A percentile compares a stretch with the other conserved stretches of the same genome.
phyloP scores from a whole-genome alignment of 2,888 invertebrate genomes.

The Punctoribates punctum region DNA sequence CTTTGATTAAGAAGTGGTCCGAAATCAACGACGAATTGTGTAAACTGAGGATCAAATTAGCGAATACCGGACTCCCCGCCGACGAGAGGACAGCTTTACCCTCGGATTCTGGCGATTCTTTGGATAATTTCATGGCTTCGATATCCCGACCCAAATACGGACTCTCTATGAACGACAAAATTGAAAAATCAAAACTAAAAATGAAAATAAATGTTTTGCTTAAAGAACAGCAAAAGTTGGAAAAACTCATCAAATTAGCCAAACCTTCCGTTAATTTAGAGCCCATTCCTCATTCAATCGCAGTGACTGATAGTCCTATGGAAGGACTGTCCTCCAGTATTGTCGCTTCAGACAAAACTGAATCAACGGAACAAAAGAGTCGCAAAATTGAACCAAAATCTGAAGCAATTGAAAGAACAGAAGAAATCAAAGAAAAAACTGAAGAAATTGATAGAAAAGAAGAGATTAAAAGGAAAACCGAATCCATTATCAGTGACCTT shows the following conservation, averaged over 20 bases:
- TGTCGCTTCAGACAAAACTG: too few relatives aligned
- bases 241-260: slow-evolving; percentile 42
- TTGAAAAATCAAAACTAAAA: slow-evolving; percentile 43
- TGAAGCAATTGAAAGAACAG: not conserved
- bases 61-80: not conserved
- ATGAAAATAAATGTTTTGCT: slow-evolving; percentile 37
- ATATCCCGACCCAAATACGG: slow-evolving; percentile 36
- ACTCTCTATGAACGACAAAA: slow-evolving; percentile 40
- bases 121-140: slow-evolving; percentile 40
- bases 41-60: slow-evolving; percentile 35
- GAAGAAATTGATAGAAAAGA: not conserved
- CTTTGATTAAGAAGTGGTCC: slow-evolving; percentile 40
- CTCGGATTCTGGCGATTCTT: slow-evolving; percentile 31
- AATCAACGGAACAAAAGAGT: too few relatives aligned
- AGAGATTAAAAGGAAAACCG: slow-evolving; percentile 1
- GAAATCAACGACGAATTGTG: slow-evolving; percentile 39
- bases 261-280: slow-evolving; percentile 30
- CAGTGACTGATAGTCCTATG: too few relatives aligned
- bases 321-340: too few relatives aligned
- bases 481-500: not conserved
- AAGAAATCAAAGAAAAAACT: slow-evolving; percentile 11
- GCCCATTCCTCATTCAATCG: not conserved
- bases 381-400: too few relatives aligned
- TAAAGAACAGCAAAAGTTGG: slow-evolving; percentile 40
- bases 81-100: not conserved